Conservation (phyloP, 2,797 vertebrate genomes). For the Schizothorax lantsangensis region DNA sequence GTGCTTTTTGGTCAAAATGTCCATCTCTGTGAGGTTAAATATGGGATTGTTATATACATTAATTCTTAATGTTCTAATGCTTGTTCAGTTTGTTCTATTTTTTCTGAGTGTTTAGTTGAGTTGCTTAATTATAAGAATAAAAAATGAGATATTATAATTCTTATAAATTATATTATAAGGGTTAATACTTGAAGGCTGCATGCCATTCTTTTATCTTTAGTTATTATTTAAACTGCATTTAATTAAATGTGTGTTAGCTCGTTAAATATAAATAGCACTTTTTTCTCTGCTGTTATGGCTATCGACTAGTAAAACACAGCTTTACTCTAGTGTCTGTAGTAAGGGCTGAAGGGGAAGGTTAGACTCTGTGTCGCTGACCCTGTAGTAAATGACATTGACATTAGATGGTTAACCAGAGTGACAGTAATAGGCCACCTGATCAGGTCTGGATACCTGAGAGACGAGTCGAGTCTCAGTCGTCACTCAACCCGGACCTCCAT, state of each 20-base stretch:
- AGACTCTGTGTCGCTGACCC: constrained; percentile 43
- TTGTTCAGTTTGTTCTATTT: background rate
- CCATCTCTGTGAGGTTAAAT: background rate
- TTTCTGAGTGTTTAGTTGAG: background rate
- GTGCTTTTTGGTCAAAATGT: background rate
- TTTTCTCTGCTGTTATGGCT: background rate
- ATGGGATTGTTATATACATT: background rate
- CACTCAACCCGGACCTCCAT: constrained; percentile 55
- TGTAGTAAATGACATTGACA: constrained; percentile 68
- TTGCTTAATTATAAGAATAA: background rate
- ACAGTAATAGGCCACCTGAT: constrained; percentile 71
- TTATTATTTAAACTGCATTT: background rate
- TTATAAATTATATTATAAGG: background rate
- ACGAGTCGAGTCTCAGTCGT: constrained; percentile 60
- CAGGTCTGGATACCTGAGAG: constrained; percentile 79
- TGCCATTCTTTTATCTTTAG: background rate
- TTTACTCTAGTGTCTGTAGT: background rate
- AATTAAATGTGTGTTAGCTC: background rate
- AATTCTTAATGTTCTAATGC: background rate
- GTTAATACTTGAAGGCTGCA: background rate
- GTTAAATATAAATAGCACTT: background rate
- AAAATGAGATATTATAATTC: background rate
- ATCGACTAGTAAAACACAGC: background rate
- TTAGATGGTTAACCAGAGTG: constrained; percentile 62
- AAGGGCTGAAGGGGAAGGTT: constrained; percentile 30